A percentile compares a stretch with the other conserved stretches of the same genome.
phyloP scores from a whole-genome alignment of 2,113 vertebrate species.

The Shinisaurus crocodilurus region DNA sequence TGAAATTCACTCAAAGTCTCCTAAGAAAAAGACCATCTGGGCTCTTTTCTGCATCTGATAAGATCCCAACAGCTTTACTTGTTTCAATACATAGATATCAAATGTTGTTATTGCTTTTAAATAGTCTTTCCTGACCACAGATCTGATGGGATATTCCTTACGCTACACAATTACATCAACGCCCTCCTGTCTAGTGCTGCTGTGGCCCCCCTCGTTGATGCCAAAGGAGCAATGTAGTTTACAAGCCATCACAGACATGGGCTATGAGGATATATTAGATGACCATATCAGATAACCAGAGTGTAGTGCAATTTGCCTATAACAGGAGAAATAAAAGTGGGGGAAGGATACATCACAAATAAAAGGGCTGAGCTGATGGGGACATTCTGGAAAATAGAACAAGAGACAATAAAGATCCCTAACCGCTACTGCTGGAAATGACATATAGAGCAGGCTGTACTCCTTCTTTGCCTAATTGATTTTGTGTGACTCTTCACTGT shows the following conservation, averaged over 20 bases:
- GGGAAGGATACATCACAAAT: not conserved
- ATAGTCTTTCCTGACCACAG: not conserved
- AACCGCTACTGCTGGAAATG: not conserved
- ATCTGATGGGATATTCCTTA: not conserved
- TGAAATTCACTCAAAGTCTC: conserved; percentile 3
- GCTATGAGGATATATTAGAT: not conserved
- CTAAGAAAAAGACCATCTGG: conserved; percentile 27
- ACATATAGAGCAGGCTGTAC: not conserved
- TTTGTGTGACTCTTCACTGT: not conserved
- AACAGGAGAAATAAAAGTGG: not conserved
- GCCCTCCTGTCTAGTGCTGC: not conserved
- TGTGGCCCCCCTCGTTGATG: not conserved
- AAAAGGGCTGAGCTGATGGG: not conserved
- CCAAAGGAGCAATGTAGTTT: not conserved
- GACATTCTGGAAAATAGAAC: not conserved
- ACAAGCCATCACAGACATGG: not conserved
- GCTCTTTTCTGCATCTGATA: conserved; percentile 33
- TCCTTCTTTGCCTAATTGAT: not conserved
- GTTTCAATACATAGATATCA: not conserved
- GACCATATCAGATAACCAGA: not conserved
- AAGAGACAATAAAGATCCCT: not conserved
- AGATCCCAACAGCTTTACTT: not conserved
- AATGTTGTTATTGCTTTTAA: not conserved
- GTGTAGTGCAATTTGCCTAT: not conserved
- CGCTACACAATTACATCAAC: too few relatives aligned